These are phyloP conservation scores for Euleptes europaea DNA, from an alignment of 2,113 vertebrate genomes.

Conservation along the genomic window DNA sequence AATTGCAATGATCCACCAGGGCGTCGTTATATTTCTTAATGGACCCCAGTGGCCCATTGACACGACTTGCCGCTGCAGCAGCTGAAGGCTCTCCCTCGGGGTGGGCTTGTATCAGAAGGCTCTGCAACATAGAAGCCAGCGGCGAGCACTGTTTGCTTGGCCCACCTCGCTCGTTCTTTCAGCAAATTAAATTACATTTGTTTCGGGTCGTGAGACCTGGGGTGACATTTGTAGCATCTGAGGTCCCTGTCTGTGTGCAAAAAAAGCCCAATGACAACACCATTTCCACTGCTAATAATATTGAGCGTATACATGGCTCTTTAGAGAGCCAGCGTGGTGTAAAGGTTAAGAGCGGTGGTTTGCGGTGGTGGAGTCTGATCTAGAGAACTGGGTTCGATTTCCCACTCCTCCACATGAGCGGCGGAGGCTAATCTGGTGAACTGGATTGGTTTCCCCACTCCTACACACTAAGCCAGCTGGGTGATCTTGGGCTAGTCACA, in stretches of 20 bases:
- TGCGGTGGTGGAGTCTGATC: no score
- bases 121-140: background rate
- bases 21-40: slow-evolving; percentile 1
- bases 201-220: slow-evolving; percentile 48
- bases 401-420: no score
- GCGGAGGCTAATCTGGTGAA: no score
- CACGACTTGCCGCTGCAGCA: background rate
- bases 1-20: background rate
- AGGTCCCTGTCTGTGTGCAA: slow-evolving; percentile 32
- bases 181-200: slow-evolving; percentile 63
- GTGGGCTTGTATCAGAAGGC: background rate
- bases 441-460: no score
- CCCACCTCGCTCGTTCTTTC: slow-evolving; percentile 33
- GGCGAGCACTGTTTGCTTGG: background rate
- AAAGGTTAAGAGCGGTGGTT: no score
- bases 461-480: no score
- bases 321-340: no score
- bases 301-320: no score
- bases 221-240: slow-evolving; percentile 52
- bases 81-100: background rate
- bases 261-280: background rate
- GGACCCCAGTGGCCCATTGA: background rate
- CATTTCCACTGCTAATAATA: background rate
- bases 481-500: no score
- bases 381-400: no score